Conservation (phyloP, 2,113 vertebrate species). For the Coregonus clupeaformis region DNA sequence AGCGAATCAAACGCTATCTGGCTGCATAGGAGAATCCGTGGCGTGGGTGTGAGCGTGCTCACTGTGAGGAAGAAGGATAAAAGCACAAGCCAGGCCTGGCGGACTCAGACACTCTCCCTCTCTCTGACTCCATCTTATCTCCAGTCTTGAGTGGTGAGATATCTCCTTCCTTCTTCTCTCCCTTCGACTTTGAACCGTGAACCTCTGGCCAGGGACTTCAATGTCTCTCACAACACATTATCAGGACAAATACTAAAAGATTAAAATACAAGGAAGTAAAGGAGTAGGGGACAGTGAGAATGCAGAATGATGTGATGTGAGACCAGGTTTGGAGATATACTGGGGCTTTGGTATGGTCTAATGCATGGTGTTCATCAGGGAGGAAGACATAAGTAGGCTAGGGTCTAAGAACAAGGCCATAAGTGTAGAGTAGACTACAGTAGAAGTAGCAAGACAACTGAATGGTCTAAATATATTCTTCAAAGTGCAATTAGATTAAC, state of each 20-base stretch:
- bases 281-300: not conserved
- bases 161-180: not conserved
- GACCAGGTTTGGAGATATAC: not conserved
- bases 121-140: conserved; percentile 29
- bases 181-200: not conserved
- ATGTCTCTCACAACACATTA: not conserved
- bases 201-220: not conserved
- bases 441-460: conserved; percentile 10
- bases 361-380: not conserved
- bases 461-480: too few species aligned
- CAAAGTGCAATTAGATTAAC: not conserved
- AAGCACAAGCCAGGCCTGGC: conserved; percentile 38
- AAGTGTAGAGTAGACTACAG: not conserved
- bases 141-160: not conserved
- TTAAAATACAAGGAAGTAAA: not conserved
- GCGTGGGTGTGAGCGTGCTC: conserved; percentile 45
- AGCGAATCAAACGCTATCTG: conserved; percentile 63
- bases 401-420: not conserved
- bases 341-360: not conserved
- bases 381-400: not conserved
- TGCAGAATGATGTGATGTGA: not conserved
- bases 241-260: not conserved
- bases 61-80: conserved; percentile 15
- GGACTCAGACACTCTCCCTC: conserved; percentile 16
- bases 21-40: conserved; percentile 35